phyloP scores from a whole-genome alignment of 2,113 vertebrate species.

The Miniopterus natalensis region DNA sequence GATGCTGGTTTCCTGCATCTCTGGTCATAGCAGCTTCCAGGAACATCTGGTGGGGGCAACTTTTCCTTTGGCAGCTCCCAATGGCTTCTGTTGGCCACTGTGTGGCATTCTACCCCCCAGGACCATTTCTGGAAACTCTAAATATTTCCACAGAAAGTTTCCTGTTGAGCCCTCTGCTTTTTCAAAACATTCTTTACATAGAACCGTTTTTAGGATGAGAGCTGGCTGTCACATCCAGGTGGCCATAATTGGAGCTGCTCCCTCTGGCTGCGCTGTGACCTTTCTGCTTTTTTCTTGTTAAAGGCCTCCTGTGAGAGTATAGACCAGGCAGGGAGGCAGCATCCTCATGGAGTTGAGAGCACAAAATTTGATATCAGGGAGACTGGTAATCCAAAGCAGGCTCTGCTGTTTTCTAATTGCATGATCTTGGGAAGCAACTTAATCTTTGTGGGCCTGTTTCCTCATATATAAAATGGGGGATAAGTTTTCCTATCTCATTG shows the following conservation, averaged over 20 bases:
- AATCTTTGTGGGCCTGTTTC: slow-evolving; percentile 35
- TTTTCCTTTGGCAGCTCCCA: background rate
- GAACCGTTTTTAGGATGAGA: slow-evolving; percentile 21
- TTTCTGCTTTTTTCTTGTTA: background rate
- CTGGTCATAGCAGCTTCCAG: background rate
- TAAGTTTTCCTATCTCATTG: background rate
- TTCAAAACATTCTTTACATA: slow-evolving; percentile 36
- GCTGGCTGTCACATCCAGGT: background rate
- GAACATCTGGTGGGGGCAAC: background rate
- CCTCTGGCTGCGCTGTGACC: slow-evolving; percentile 6
- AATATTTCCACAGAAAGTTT: slow-evolving; percentile 15
- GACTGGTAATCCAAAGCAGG: background rate
- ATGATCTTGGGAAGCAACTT: slow-evolving; percentile 13
- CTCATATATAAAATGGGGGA: background rate
- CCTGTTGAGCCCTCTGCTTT: background rate
- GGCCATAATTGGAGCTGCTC: background rate
- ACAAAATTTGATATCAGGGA: background rate
- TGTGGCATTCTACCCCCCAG: background rate
- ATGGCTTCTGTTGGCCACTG: background rate
- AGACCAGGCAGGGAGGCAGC: background rate
- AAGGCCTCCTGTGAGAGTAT: background rate
- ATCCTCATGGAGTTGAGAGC: background rate
- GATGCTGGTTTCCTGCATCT: background rate
- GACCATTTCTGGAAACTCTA: slow-evolving; percentile 14
- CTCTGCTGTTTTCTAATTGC: background rate